Evolutionary conservation across 2,797 vertebrate genomes (phyloP).

Genomic region (Centroberyx gerrardi): DNA sequence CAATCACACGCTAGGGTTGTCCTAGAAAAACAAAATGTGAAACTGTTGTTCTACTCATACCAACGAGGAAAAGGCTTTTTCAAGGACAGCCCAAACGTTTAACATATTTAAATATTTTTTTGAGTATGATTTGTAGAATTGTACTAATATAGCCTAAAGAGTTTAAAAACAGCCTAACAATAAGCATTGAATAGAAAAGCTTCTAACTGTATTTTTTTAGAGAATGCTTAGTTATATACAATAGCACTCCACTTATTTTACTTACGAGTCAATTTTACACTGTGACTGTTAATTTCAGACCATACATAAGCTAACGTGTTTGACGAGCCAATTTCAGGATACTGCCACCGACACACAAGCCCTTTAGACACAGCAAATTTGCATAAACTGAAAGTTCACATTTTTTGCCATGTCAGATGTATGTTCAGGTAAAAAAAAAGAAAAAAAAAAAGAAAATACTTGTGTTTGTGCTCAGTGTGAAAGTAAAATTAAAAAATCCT

Average conservation of each 20-base stretch:
- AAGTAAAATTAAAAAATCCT: constrained; percentile 58
- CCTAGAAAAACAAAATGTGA: constrained; percentile 45
- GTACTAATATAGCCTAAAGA: constrained; percentile 61
- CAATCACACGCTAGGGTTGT: constrained; percentile 76
- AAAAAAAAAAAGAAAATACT: constrained; percentile 54
- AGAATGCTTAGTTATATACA: constrained; percentile 66
- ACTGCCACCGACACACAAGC: constrained; percentile 70
- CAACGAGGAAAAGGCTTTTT: constrained; percentile 57
- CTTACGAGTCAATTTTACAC: constrained; percentile 57
- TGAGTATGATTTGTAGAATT: constrained; percentile 59
- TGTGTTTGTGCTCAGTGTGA: constrained; percentile 85
- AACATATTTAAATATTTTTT: constrained; percentile 73
- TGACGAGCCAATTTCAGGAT: constrained; percentile 69
- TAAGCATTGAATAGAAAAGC: constrained; percentile 62
- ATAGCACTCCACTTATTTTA: constrained; percentile 61
- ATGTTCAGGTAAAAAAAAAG: constrained; percentile 54
- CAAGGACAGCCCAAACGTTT: constrained; percentile 68
- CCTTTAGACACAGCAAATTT: constrained; percentile 65
- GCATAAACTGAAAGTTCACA: constrained; percentile 69
- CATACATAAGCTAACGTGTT: constrained; percentile 77
- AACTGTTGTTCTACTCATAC: constrained; percentile 22
- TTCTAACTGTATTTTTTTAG: constrained; percentile 84
- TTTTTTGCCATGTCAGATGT: constrained; percentile 81
- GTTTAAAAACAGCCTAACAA: constrained; percentile 44
- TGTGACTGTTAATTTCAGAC: constrained; percentile 74